Evolutionary conservation across 2,113 vertebrate genomes (phyloP), one percentile per base, ranked within the genome.

Genomic region (Corythornis vintsioides): DNA sequence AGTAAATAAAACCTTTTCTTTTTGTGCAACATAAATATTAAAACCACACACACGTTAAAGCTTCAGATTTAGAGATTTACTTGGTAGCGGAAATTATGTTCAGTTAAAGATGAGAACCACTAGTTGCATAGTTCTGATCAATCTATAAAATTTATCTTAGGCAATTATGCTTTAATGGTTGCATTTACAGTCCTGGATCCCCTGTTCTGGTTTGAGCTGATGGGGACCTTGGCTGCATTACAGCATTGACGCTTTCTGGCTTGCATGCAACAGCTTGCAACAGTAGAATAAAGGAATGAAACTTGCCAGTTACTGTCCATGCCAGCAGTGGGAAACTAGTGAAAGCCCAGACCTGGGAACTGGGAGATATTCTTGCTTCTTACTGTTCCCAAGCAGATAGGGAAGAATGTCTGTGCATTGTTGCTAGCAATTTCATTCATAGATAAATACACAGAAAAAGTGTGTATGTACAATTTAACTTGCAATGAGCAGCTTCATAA

Each of bases 231-330:
- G 47, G 10, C 21, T 71, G 26, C 3, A 8, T 52, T 83, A 50
- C 10, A 38, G 29, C 2, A 2, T 0, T 0, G 61, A 31, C 38
- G 31, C 6, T 21, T 55, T 45, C 24, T 64, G 59, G 10, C 20
- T 40, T 75, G 38, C 7, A 33, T 17, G 10, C 0, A 0, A 14
- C 1, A 2, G 1, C 16, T 87, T 2, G 0, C 22, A 66, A 22
- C 7, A 31, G 5, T 3, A 66, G 20, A 57, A 78, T 52, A 81
- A 74, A 82, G 16, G 21, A 77, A 11, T 2, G 43, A 16, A 22
- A 52, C 3, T 2, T 53, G 11, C 15, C 16, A 57, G 17, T 26
- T 29, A 19, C 11, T 66, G 9, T 33, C 15, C 16, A 9, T 64
- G 26, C 18, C 63, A 57, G 63, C 19, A 45, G 40, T 9, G 5